Conservation (phyloP, 2,888 invertebrate species). For the Drosophila peninsularis region DNA sequence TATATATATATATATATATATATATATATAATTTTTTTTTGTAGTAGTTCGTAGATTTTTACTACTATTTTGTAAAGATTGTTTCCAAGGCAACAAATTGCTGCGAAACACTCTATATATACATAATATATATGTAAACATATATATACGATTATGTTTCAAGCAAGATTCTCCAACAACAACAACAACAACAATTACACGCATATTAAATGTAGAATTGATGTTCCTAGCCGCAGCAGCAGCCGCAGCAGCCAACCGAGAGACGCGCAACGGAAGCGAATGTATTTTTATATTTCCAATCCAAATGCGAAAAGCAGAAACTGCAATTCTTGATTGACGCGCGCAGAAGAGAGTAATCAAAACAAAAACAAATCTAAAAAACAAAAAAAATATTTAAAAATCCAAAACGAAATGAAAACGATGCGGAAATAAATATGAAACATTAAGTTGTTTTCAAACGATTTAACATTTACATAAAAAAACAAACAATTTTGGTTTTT, state of each 20-base stretch:
- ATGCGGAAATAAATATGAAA: constrained; percentile 60
- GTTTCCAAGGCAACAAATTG: constrained; percentile 16
- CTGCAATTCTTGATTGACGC: constrained; percentile 15
- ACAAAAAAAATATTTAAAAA: constrained; percentile 11
- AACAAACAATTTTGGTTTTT: constrained; percentile 19
- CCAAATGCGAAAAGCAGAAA: constrained; percentile 12
- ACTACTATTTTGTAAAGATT: constrained; percentile 46
- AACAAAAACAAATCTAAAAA: not conserved
- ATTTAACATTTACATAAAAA: constrained; percentile 52
- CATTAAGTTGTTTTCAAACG: constrained; percentile 64
- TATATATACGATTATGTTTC: constrained; percentile 3
- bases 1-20: not conserved
- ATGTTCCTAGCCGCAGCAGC: constrained; percentile 57
- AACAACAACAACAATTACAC: constrained; percentile 23
- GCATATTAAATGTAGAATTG: constrained; percentile 29
- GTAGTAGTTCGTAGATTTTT: constrained; percentile 30
- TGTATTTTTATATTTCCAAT: constrained; percentile 45
- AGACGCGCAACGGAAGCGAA: constrained; percentile 12
- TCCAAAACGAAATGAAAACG: constrained; percentile 26
- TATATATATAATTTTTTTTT: constrained; percentile 20
- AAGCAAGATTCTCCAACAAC: constrained; percentile 19
- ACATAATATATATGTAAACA: not conserved
- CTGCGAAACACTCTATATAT: constrained; percentile 9
- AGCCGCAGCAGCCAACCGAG: constrained; percentile 18
- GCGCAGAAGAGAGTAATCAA: constrained; percentile 11